These are phyloP conservation scores for Cyrtodaria siliqua DNA, from an alignment of 2,888 invertebrate genomes.

Conservation along the genomic window DNA sequence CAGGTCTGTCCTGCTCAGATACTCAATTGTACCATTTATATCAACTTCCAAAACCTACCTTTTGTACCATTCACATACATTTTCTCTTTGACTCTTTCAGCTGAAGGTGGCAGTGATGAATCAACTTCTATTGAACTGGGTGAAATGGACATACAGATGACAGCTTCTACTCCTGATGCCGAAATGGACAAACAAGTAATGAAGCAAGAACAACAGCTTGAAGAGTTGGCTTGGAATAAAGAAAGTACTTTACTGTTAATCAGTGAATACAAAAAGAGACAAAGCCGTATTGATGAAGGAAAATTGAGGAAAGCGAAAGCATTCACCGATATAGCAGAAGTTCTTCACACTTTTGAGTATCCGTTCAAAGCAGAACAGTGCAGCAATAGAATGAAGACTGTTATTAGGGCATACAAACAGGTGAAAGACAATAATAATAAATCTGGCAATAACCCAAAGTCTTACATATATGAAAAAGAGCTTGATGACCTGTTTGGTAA, in stretches of 20 bases:
- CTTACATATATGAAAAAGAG: constrained; percentile 14
- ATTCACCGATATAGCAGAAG: constrained; percentile 14
- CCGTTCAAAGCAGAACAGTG: constrained; percentile 19
- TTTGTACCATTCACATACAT: neutral
- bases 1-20: neutral
- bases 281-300: constrained; percentile 17
- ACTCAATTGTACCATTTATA: constrained; percentile 1
- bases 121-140: no score
- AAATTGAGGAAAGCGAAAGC: constrained; percentile 24
- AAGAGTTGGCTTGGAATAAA: constrained; percentile 12
- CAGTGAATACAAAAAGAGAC: constrained; percentile 23
- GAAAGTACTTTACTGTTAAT: constrained; percentile 15
- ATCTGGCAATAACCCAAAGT: constrained; percentile 12
- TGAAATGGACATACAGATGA: neutral
- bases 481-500: constrained; percentile 19
- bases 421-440: constrained; percentile 17
- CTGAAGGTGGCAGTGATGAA: constrained; percentile 1
- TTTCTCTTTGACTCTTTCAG: neutral
- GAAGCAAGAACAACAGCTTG: neutral
- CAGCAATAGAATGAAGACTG: constrained; percentile 10
- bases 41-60: neutral
- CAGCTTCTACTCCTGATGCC: neutral
- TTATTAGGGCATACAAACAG: constrained; percentile 24
- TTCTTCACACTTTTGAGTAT: neutral
- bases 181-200: neutral